Conservation (phyloP, 2,113 vertebrate genomes). For the Odontophorus gujanensis region DNA sequence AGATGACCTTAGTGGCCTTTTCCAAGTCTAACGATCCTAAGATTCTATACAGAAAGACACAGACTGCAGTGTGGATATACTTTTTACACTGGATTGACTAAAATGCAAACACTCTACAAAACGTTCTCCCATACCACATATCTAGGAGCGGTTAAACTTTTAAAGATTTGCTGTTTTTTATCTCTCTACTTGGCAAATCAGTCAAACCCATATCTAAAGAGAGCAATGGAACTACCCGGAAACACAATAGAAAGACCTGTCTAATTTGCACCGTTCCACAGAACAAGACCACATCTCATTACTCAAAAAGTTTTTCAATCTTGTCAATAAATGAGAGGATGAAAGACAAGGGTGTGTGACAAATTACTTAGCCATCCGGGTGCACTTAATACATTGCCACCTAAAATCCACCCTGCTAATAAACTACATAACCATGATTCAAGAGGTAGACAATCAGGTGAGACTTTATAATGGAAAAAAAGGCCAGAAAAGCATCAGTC, state of each 20-base stretch:
- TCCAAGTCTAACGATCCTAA: too few relatives aligned
- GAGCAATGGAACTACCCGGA: background rate
- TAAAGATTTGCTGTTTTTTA: too few relatives aligned
- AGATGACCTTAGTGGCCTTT: too few relatives aligned
- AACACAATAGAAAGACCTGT: background rate
- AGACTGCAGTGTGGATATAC: background rate
- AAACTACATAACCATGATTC: background rate
- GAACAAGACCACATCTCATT: constrained; percentile 9
- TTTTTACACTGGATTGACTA: background rate
- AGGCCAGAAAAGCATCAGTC: background rate
- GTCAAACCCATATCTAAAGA: constrained; percentile 1
- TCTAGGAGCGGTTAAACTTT: background rate
- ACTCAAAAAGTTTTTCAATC: constrained; percentile 29
- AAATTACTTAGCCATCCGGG: constrained; percentile 22
- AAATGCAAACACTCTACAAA: background rate
- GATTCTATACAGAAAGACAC: background rate
- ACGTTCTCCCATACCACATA: background rate
- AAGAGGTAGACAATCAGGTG: background rate
- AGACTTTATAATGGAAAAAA: background rate
- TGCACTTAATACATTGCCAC: background rate
- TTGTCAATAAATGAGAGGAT: constrained; percentile 9
- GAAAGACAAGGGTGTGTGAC: background rate
- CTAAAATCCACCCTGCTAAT: background rate
- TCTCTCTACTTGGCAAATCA: background rate
- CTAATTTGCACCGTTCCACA: background rate